A percentile compares a stretch with the other conserved stretches of the same genome.
Conservation (phyloP, 2,888 invertebrate genomes). For the Eudasyphora cyanicolor region DNA sequence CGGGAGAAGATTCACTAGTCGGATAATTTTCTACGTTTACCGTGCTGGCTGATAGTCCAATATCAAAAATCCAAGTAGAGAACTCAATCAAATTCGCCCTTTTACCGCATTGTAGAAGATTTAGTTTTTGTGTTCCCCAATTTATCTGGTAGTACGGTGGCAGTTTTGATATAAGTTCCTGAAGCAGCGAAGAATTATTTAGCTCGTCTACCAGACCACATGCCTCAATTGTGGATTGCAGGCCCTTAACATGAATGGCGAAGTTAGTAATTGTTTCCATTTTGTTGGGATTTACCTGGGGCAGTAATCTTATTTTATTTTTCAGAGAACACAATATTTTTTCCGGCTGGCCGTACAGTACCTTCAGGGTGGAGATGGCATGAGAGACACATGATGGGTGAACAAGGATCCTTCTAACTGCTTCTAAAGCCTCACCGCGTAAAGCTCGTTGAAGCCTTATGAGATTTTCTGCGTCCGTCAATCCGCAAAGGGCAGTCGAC, state of each 20-base stretch:
- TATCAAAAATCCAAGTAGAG: too few relatives aligned
- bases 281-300: conserved; percentile 50
- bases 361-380: too few relatives aligned
- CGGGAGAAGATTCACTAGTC: conserved; percentile 33
- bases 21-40: too few relatives aligned
- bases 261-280: conserved; percentile 56
- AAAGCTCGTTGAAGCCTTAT: conserved; percentile 29
- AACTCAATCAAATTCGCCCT: conserved; percentile 45
- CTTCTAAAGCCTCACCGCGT: conserved; percentile 30
- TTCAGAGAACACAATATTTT: too few relatives aligned
- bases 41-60: too few relatives aligned
- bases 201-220: conserved; percentile 50
- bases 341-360: too few relatives aligned
- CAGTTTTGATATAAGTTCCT: conserved; percentile 54
- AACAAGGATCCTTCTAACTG: conserved; percentile 37
- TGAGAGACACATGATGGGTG: conserved; percentile 54
- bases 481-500: too few relatives aligned
- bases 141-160: too few relatives aligned
- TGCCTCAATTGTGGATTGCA: conserved; percentile 52
- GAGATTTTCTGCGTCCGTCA: conserved; percentile 50
- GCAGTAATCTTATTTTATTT: conserved; percentile 52
- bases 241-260: conserved; percentile 39
- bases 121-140: conserved; percentile 47
- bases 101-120: conserved; percentile 36
- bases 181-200: conserved; percentile 59